Conservation (phyloP, 2,113 vertebrate species). For the Lophius piscatorius region DNA sequence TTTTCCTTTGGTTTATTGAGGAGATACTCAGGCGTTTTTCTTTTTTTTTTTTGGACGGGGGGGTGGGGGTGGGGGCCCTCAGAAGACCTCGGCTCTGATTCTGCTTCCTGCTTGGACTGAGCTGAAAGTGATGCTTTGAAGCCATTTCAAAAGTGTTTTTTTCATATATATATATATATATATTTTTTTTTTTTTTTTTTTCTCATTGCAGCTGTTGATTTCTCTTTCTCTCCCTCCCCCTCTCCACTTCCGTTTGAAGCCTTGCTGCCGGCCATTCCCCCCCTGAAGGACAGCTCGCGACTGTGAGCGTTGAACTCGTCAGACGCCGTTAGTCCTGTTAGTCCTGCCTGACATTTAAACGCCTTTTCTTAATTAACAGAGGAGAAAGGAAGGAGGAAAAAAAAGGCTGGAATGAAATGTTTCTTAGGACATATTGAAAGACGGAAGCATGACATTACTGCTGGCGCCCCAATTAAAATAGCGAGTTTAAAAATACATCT, state of each 20-base stretch:
- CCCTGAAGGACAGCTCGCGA: conserved; percentile 46
- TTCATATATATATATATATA: too few species aligned
- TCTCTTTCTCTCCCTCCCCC: conserved; percentile 1
- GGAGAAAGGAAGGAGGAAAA: conserved; percentile 11
- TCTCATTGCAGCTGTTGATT: conserved; percentile 42
- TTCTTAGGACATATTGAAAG: conserved; percentile 56
- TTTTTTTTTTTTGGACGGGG: not conserved
- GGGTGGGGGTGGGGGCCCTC: not conserved
- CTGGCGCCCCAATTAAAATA: conserved; percentile 74
- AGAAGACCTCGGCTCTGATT: conserved; percentile 52
- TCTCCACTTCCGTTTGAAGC: conserved; percentile 58
- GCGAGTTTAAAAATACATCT: conserved; percentile 56
- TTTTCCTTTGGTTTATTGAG: conserved; percentile 39
- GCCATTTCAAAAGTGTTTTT: conserved; percentile 59
- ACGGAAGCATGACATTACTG: conserved; percentile 65
- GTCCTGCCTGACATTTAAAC: conserved; percentile 75
- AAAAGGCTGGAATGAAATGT: conserved; percentile 51
- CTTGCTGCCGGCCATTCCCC: conserved; percentile 52
- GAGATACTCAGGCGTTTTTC: conserved; percentile 18
- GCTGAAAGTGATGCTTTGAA: conserved; percentile 68
- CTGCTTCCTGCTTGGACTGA: conserved; percentile 43
- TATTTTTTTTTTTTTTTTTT: too few species aligned
- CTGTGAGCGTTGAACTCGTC: conserved; percentile 51
- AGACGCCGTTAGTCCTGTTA: conserved; percentile 70
- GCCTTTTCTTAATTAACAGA: conserved; percentile 73